Percentiles rank a stretch among this genome's conserved stretches.
phyloP scores from a whole-genome alignment of 2,888 invertebrate genomes.

The Osedax fenrisi region DNA sequence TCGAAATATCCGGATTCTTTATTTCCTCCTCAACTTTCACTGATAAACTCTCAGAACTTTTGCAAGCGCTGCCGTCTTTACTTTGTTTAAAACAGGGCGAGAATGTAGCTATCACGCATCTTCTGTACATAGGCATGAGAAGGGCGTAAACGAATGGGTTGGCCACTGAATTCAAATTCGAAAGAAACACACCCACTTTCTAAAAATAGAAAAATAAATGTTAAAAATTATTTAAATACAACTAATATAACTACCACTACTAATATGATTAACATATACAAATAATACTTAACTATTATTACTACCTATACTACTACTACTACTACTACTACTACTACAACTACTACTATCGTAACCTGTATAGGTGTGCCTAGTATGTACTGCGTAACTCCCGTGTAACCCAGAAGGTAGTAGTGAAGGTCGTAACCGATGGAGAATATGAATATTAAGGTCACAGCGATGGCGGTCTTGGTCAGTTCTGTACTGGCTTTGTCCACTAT shows the following conservation, averaged over 20 bases:
- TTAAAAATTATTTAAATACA: no score
- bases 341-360: no score
- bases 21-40: no score
- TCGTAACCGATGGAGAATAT: slow-evolving; percentile 33
- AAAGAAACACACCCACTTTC: slow-evolving; percentile 32
- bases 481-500: slow-evolving; percentile 30
- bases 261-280: no score
- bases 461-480: slow-evolving; percentile 33
- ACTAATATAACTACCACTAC: no score
- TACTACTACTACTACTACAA: no score
- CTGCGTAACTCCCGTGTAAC: slow-evolving; percentile 29
- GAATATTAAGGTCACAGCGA: slow-evolving; percentile 33
- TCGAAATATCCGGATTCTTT: no score
- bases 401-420: slow-evolving; percentile 34
- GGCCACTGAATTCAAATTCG: slow-evolving; percentile 31
- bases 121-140: slow-evolving; percentile 33
- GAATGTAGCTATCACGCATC: slow-evolving; percentile 27
- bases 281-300: no score
- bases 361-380: slow-evolving; percentile 30
- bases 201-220: no score
- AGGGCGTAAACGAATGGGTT: slow-evolving; percentile 34
- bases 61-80: no score
- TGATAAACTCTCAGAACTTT: no score
- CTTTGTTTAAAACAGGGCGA: slow-evolving; percentile 16
- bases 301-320: no score